These are phyloP conservation scores for Spinibarbus caldwelli DNA, from an alignment of 2,797 vertebrate species.

Conservation along the genomic window DNA sequence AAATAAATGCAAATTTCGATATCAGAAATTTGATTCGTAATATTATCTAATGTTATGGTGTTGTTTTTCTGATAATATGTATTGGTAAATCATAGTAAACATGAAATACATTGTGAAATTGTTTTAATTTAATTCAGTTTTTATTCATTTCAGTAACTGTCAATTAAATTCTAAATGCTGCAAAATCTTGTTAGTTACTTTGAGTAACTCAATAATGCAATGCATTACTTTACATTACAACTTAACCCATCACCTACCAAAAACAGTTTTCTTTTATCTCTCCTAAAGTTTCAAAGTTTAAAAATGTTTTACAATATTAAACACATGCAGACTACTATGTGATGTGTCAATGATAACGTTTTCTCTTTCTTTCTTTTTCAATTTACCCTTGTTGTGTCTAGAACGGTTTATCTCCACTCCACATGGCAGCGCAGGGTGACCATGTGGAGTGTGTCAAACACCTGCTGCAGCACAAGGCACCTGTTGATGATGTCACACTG, in stretches of 20 bases:
- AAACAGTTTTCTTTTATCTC: background rate
- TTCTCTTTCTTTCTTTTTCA: background rate
- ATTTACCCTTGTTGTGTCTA: conserved; percentile 57
- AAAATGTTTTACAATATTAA: background rate
- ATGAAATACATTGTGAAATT: background rate
- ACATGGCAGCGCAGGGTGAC: conserved; percentile 98
- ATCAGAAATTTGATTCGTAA: too few relatives aligned
- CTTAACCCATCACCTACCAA: background rate
- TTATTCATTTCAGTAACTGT: background rate
- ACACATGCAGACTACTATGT: conserved; percentile 7
- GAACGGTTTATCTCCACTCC: conserved; percentile 97
- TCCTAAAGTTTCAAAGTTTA: background rate
- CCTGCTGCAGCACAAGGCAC: conserved; percentile 93
- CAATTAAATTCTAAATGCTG: background rate
- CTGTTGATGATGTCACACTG: conserved; percentile 94
- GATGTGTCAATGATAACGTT: background rate
- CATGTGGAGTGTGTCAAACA: conserved; percentile 97
- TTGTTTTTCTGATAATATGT: background rate
- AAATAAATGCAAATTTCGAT: too few relatives aligned
- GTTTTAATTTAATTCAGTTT: too few relatives aligned
- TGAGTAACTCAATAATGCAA: background rate
- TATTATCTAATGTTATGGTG: background rate
- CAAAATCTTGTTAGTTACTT: background rate
- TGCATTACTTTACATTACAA: too few relatives aligned
- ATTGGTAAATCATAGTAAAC: background rate